These are phyloP conservation scores for Halcyon senegalensis DNA, from an alignment of 2,113 vertebrate genomes.

Conservation along the genomic window DNA sequence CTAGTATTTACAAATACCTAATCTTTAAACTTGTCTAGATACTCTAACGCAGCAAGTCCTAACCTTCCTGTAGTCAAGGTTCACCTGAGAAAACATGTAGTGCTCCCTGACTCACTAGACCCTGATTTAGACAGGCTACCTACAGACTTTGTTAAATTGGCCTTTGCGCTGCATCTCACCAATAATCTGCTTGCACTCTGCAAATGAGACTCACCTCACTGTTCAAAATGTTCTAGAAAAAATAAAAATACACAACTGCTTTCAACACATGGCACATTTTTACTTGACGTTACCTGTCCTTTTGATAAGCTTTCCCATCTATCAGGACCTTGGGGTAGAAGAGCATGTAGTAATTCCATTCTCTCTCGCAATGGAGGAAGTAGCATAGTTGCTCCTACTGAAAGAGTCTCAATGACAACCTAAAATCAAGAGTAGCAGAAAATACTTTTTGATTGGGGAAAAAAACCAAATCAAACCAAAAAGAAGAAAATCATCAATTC, in stretches of 20 bases:
- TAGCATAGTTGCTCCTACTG: constrained; percentile 98
- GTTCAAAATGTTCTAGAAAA: background rate
- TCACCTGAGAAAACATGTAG: background rate
- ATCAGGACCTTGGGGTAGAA: constrained; percentile 96
- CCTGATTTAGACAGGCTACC: background rate
- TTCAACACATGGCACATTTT: background rate
- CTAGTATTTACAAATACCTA: background rate
- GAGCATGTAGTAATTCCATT: constrained; percentile 96
- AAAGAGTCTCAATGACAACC: constrained; percentile 97
- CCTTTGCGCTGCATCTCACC: background rate
- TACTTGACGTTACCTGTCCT: constrained; percentile 86
- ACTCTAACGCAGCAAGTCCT: background rate
- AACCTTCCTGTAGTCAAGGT: background rate
- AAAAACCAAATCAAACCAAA: background rate
- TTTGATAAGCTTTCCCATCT: constrained; percentile 98
- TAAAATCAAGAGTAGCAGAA: constrained; percentile 63
- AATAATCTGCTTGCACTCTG: background rate
- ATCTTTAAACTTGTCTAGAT: background rate
- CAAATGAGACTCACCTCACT: background rate
- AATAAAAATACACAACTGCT: background rate
- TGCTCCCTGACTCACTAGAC: background rate
- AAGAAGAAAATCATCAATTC: background rate
- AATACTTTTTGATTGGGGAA: background rate
- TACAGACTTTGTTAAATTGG: background rate
- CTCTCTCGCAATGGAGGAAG: constrained; percentile 94